These are phyloP conservation scores for Struthio camelus DNA, from an alignment of 2,113 vertebrate species.

Conservation along the genomic window DNA sequence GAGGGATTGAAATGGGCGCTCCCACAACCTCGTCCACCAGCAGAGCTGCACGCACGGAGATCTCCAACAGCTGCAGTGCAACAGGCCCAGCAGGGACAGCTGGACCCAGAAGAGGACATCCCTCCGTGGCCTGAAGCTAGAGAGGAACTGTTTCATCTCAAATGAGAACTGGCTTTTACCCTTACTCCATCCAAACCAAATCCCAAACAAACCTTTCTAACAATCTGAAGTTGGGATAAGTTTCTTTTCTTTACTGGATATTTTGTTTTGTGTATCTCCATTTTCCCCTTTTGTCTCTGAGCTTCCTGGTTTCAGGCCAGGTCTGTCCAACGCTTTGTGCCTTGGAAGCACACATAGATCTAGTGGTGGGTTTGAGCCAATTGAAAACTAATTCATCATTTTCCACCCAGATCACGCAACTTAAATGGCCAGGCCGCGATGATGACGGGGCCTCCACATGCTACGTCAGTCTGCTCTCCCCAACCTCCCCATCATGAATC, in stretches of 20 bases:
- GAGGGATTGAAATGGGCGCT: too few species aligned
- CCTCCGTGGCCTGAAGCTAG: neutral
- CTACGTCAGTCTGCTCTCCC: neutral
- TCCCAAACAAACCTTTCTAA: neutral
- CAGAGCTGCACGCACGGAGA: neutral
- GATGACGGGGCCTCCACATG: fast-evolving
- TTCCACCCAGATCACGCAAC: fast-evolving
- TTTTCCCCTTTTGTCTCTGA: neutral
- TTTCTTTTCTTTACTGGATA: neutral
- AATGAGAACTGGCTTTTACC: neutral
- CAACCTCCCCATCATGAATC: neutral
- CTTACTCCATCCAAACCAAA: neutral
- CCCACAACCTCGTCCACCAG: neutral
- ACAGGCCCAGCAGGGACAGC: neutral
- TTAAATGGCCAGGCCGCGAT: neutral
- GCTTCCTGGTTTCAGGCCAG: neutral
- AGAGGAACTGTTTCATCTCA: neutral
- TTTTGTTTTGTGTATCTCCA: neutral
- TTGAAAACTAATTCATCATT: neutral
- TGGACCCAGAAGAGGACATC: neutral
- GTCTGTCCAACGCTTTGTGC: neutral
- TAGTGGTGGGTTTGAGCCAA: neutral
- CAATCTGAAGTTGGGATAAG: neutral
- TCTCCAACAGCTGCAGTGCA: neutral
- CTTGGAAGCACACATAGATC: neutral